phyloP scores from a whole-genome alignment of 2,888 invertebrate genomes.

The Drosophila rubida region DNA sequence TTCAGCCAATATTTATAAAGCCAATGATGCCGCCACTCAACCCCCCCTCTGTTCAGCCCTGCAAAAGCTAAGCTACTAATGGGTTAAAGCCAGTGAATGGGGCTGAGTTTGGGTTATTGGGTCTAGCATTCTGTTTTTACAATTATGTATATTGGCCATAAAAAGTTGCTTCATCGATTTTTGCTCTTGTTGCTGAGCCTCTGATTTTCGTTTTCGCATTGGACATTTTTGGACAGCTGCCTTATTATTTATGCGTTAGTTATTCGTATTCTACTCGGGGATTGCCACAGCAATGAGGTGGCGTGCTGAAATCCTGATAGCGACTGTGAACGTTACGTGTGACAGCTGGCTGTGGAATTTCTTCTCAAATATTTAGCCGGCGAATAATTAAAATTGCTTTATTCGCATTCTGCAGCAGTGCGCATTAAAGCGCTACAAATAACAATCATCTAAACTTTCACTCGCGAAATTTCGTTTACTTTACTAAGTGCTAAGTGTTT shows the following conservation, averaged over 20 bases:
- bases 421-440: not conserved
- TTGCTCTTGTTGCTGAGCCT: slow-evolving; percentile 46
- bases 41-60: not conserved
- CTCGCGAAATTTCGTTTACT: slow-evolving; percentile 21
- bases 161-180: slow-evolving; percentile 64
- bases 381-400: slow-evolving; percentile 41
- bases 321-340: slow-evolving; percentile 15
- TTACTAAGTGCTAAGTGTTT: not conserved
- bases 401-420: slow-evolving; percentile 3
- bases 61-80: slow-evolving; percentile 39
- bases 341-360: slow-evolving; percentile 45
- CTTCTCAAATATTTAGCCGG: slow-evolving; percentile 13
- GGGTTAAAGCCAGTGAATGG: slow-evolving; percentile 41
- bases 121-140: slow-evolving; percentile 29
- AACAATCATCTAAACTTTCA: not conserved
- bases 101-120: not conserved
- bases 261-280: slow-evolving; percentile 19
- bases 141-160: slow-evolving; percentile 34
- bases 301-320: not conserved
- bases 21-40: slow-evolving; percentile 34
- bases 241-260: slow-evolving; percentile 74
- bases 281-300: not conserved
- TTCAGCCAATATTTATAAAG: slow-evolving; percentile 55
- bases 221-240: slow-evolving; percentile 54
- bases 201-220: slow-evolving; percentile 31